Evolutionary conservation across 1,140 invertebrate genomes (phyloP), one percentile per base, ranked within the genome.

Genomic region (Drosophila pallidifrons): DNA sequence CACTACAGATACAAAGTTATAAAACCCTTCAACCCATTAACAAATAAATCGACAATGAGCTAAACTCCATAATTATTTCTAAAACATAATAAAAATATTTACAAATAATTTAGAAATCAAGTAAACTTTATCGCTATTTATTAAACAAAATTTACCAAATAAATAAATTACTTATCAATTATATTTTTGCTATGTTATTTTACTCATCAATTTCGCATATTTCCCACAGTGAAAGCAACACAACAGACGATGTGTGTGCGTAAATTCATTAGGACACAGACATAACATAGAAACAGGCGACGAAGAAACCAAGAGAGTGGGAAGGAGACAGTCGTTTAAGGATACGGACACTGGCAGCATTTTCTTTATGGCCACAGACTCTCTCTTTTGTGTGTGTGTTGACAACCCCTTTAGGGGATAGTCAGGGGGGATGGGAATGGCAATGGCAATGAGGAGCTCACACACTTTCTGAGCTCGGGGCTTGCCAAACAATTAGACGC

Each of bases 401-500:
- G 71, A 74, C 71, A 74, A 74, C 71, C 71, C 65, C 71, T 74
- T 74, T 41, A 46, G 52, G 60, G 66, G 57, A 2, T n/a, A 7
- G 32, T 5, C 3, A 11, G 30, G n/a, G 2, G 25, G 8, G 20
- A 25, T 25, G 20, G 20, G 20, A 25, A 25, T 25, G 20, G 20
- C 20, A 25, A 25, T 25, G 20, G 20, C 20, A 25, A 13, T 32
- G 59, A 16, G 10, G 32, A 35, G 52, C 57, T 4, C 20, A 38
- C 25, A 35, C 64, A 66, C 49, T 66, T 63, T 54, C 63, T 59
- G 60, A 75, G 58, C 60, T 59, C 51, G 54, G 46, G 75, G 69
- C 63, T 74, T 75, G 75, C 71, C 80, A 83, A 87, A 88, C 83
- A 87, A 87, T 87, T 87, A 87, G 83, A 87, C 77, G 77, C 68